These are phyloP conservation scores for Hippotragus niger DNA, from an alignment of 2,113 vertebrate species.

Conservation along the genomic window DNA sequence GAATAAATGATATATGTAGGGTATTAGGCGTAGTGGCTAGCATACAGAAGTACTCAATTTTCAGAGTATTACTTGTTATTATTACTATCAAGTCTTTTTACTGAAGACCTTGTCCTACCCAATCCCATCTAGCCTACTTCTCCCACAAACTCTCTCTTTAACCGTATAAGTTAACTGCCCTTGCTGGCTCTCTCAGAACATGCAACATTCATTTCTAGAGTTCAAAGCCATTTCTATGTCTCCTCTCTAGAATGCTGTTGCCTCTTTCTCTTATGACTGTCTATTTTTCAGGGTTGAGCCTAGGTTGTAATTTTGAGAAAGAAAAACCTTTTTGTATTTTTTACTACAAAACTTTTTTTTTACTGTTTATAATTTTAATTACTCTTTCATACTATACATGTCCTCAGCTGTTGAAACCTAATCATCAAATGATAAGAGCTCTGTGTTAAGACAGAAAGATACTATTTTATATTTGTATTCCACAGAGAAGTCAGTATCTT, in stretches of 20 bases:
- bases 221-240: neutral
- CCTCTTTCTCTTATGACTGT: neutral
- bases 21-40: neutral
- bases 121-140: neutral
- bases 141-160: neutral
- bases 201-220: neutral
- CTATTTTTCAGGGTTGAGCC: neutral
- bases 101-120: neutral
- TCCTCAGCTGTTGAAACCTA: slow-evolving; percentile 93
- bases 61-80: neutral
- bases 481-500: slow-evolving; percentile 64
- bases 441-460: slow-evolving; percentile 55
- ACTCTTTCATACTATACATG: slow-evolving; percentile 87
- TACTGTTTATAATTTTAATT: slow-evolving; percentile 69
- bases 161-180: neutral
- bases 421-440: slow-evolving; percentile 95
- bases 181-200: neutral
- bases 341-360: slow-evolving; percentile 41
- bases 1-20: neutral
- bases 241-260: neutral
- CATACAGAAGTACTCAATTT: neutral
- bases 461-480: slow-evolving; percentile 69
- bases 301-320: neutral
- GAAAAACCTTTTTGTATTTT: neutral
- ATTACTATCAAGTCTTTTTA: neutral